These are phyloP conservation scores for Sinella curviseta DNA, from an alignment of 1,140 invertebrate species.

Conservation along the genomic window DNA sequence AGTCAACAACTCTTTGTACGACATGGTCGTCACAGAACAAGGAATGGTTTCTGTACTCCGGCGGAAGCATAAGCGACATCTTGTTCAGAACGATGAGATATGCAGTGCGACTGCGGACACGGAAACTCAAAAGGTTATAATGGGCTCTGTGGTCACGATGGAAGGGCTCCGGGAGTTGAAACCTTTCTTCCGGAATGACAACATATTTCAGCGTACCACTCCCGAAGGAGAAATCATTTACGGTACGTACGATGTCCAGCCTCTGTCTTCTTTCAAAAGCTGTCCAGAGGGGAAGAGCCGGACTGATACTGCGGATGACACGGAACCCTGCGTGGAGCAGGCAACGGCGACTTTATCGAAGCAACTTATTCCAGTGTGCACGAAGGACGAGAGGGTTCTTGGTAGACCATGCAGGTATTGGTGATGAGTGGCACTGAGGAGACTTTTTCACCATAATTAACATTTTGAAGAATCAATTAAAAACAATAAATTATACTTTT, in stretches of 20 bases:
- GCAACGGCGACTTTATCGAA: not conserved
- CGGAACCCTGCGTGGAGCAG: not conserved
- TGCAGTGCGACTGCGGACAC: not conserved
- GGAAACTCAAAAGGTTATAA: slow-evolving; percentile 12
- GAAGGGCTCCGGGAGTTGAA: slow-evolving; percentile 33
- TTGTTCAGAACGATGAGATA: not conserved
- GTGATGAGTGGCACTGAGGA: no score
- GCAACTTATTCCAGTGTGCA: not conserved
- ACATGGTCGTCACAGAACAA: slow-evolving; percentile 10
- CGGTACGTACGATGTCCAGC: slow-evolving; percentile 18
- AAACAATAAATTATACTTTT: no score
- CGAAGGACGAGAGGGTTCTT: no score
- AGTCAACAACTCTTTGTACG: not conserved
- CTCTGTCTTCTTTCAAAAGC: not conserved
- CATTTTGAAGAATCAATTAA: no score
- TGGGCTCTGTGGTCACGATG: slow-evolving; percentile 25
- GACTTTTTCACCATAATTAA: no score
- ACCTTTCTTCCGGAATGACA: slow-evolving; percentile 22
- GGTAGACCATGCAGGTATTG: not conserved
- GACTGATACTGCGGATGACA: not conserved
- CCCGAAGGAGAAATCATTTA: slow-evolving; percentile 44
- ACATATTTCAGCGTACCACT: slow-evolving; percentile 35
- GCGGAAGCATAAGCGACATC: not conserved
- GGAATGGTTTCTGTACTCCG: slow-evolving; percentile 14
- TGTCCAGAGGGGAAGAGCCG: not conserved